Evolutionary conservation across 2,797 vertebrate species (phyloP).

Genomic region (Enteromius treurensis): DNA sequence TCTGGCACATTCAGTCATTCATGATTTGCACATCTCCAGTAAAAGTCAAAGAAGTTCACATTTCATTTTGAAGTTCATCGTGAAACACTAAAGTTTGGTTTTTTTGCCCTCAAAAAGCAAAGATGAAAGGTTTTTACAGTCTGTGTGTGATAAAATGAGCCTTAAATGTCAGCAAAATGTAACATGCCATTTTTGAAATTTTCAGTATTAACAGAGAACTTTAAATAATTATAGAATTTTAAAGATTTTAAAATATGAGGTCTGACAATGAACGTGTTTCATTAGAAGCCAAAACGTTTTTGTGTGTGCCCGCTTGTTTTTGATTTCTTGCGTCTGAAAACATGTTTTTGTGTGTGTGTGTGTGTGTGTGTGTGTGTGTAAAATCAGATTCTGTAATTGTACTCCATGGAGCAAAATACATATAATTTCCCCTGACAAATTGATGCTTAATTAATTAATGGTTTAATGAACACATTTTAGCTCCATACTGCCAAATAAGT

Average conservation of each 20-base stretch:
- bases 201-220: slow-evolving; percentile 1
- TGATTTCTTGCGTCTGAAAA: not conserved
- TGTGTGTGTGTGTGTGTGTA: not conserved
- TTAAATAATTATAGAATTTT: not conserved
- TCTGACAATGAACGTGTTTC: not conserved
- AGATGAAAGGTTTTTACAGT: slow-evolving; percentile 13
- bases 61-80: not conserved
- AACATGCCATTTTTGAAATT: not conserved
- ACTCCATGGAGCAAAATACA: not conserved
- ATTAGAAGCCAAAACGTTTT: not conserved
- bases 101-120: not conserved
- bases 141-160: slow-evolving; percentile 27
- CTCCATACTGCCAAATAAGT: slow-evolving; percentile 52
- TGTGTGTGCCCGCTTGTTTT: not conserved
- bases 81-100: not conserved
- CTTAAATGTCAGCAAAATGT: slow-evolving; percentile 28
- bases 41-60: not conserved
- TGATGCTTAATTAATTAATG: not conserved
- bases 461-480: slow-evolving; percentile 50
- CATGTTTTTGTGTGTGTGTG: not conserved
- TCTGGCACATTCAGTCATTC: not conserved
- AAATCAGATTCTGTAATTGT: not conserved
- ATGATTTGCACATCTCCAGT: slow-evolving; percentile 5
- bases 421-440: not conserved
- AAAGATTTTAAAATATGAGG: slow-evolving; percentile 18